phyloP scores from a whole-genome alignment of 2,888 invertebrate species.

The Achlya flavicornis region DNA sequence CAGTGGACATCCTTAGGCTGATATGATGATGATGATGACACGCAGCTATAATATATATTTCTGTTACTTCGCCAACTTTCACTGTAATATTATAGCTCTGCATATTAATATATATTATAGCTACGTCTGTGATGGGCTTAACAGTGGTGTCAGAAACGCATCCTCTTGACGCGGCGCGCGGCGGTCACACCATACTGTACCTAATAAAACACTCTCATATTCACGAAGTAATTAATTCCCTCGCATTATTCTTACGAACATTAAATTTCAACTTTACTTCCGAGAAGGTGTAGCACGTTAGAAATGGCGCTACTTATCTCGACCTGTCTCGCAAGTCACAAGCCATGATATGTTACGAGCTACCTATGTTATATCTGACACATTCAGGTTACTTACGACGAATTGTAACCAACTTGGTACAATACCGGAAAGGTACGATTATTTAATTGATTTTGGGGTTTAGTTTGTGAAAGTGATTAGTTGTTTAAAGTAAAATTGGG shows the following conservation, averaged over 20 bases:
- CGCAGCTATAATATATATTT: too few species aligned
- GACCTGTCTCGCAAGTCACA: neutral
- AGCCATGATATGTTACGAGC: constrained; percentile 4
- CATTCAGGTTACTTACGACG: neutral
- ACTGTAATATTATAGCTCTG: too few species aligned
- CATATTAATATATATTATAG: too few species aligned
- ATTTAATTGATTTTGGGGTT: constrained; percentile 4
- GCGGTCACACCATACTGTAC: too few species aligned
- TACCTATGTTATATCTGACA: constrained; percentile 3
- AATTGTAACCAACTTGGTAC: neutral
- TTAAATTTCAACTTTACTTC: neutral
- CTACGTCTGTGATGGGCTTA: too few species aligned
- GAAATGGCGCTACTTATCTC: neutral
- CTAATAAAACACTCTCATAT: too few species aligned
- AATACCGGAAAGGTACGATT: neutral
- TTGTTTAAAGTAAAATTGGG: neutral
- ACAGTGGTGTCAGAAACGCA: too few species aligned
- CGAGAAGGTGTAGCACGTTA: neutral
- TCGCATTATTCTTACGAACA: neutral
- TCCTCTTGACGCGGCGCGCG: too few species aligned
- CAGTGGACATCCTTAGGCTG: too few species aligned
- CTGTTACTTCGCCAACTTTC: too few species aligned
- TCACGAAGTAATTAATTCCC: too few species aligned
- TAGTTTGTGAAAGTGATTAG: neutral
- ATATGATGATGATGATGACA: too few species aligned